Evolutionary conservation across 2,113 vertebrate species (phyloP), one percentile per base, ranked within the genome.

Genomic region (Brachypteracias leptosomus): DNA sequence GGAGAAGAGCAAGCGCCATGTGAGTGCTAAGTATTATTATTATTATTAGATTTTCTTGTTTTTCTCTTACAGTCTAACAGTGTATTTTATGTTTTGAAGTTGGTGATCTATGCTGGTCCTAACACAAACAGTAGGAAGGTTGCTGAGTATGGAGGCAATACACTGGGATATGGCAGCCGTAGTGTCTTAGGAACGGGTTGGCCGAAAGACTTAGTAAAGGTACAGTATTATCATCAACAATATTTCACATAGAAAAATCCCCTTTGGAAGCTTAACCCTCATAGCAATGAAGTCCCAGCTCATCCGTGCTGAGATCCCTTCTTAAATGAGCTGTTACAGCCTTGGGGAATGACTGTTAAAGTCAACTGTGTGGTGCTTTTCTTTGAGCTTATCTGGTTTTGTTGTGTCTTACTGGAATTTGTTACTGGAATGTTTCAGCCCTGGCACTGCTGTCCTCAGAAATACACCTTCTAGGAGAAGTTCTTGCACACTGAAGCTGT

Each of bases 91-190:
- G 97, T 97, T 98, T 98, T 97, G 96, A 97, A 99, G 99, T 97
- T 99, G 99, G 99, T 99, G 97, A 99, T 99, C 94, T 99, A 99
- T 55, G 99, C 99, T 92, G 99, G 99, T 84, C 99, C 99, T 91
- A 99, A 99, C 98, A 99, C 99, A 95, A 99, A 99, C 97, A 99
- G 99, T 97, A 99, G 99, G 95, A 99, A 99, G 98, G 99, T 99
- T 97, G 98, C 99, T 71, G 99, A 99, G 94, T 99, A 99, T 90
- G 99, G 99, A 95, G 99, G 99, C 95, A 99, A 99, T 95, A 99
- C 99, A 84, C 98, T 99, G 96, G 99, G 99, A 87, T 99, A 99
- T 93, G 99, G 99, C 96, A 99, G 99, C 97, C 99, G 99, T 94
- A 99, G 99, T 97, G 99, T 99, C 88, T 98, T 99, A 97, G 99